Base-by-base conservation (phyloP, 1,140 invertebrate species). In the Heliconius hermathena region DNA sequence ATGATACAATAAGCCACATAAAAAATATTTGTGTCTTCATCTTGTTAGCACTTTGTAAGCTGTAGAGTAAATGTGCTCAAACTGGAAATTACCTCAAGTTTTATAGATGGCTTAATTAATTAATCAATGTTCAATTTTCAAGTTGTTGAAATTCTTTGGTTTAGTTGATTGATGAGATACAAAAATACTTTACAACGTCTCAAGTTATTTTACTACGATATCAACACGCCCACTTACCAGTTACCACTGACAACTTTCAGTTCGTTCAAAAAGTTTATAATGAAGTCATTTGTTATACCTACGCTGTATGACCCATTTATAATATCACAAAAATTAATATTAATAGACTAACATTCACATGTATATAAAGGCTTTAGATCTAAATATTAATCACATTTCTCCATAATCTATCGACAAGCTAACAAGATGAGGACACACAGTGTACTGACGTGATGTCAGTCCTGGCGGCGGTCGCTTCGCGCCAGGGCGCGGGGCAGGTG, bases 301-400 rank as follows among this genome's bases (percentile, higher is more conserved):
- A 66, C 54, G 54, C 54, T 22, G 22, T n/a, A 54, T 54, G 52
- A 20, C 52, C 18, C 52, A 18, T 22, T 22, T 57, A 57, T 57
- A 29, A 16, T 66, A 13, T 13, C 9, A 18, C 60, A 66, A 29
- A 66, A 66, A 66, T 29, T 26, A 66, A 66, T 66, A 29, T 66
- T 66, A 16, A 66, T 66, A 29, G 11, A 13, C 11, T 66, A 66
- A 66, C 4, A 66, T 66, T 36, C 33, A 36, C 5, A 29, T 6
- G 60, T 66, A 66, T 66, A 66, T 66, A 66, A 66, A 66, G 11
- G 60, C 60, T 26, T 29, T 66, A 66, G 4, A n/a, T 29, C 3
- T 22, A 66, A 13, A 29, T 66, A 66, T 66, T 66, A 66, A 66
- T 66, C 60, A 66, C 60, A 66, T 66, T 66, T 66, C 60, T 66